Base-by-base conservation (phyloP, 2,797 vertebrate species). In the Capromys pilorides region DNA sequence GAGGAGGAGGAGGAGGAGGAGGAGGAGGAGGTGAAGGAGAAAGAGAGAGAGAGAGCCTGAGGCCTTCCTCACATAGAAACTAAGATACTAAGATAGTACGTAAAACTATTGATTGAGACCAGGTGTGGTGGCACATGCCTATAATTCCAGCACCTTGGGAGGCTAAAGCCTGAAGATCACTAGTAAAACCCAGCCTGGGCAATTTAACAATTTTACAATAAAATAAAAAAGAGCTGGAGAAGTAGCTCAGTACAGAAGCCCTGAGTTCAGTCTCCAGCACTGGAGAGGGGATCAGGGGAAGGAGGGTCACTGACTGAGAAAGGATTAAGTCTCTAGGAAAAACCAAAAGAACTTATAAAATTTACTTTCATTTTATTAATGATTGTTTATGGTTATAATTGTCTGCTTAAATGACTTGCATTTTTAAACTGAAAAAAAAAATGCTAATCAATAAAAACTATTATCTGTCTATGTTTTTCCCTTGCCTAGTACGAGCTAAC, bases 361-460 rank as follows among this genome's bases (percentile, higher is more conserved):
- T 88, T 79, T 64, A 78, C 61, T 89, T 79, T 95, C 13, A 66
- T 54, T 77, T 45, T 75, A 71, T 36, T 62, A 75, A 1, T 31
- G 49, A 78, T 36, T 24, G 73, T 5, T 62, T 86, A 36, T 0
- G 2, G 5, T 78, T 94, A 39, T 67, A 81, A 59, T n/a, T 81
- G 8, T 71, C 59, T n/a, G 61, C 18, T 87, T 6, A 77, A 18
- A 67, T 1, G 31, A 85, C 39, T 31, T 86, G 9, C 49, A 87
- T 91, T 89, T 90, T 93, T 62, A 93, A 94, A 91, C 22, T 49
- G 13, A 93, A 66, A 82, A 51, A 51, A 92, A 69, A 49, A 88
- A 84, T 64, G 14, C 57, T 80, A 33, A 93, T 89, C 21, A 21
- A 31, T 54, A 54, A n/a, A 79, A 81, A 22, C 11, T 16, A 62